Evolutionary conservation across 2,113 vertebrate genomes (phyloP).

Genomic region (Gnathonemus longibarbis): DNA sequence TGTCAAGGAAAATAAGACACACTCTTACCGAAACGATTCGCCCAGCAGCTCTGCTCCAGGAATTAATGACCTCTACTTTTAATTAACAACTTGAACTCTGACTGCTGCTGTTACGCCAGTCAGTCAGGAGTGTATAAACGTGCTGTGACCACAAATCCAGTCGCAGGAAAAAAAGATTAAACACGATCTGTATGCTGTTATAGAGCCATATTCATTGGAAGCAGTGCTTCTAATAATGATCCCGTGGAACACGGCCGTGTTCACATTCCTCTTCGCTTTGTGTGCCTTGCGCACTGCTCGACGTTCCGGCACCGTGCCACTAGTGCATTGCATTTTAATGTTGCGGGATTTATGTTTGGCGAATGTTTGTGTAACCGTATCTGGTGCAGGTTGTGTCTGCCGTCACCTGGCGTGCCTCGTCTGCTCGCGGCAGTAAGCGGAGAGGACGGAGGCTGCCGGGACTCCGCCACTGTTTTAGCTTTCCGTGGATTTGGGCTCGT

Average conservation of each 20-base stretch:
- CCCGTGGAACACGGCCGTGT: not conserved
- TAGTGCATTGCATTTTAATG: not conserved
- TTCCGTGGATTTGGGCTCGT: not conserved
- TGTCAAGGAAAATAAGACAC: not conserved
- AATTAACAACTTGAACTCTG: conserved; percentile 7
- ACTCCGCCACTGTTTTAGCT: not conserved
- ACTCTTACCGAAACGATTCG: not conserved
- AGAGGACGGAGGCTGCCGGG: not conserved
- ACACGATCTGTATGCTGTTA: not conserved
- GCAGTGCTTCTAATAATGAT: not conserved
- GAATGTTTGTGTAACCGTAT: not conserved
- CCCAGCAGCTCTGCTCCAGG: not conserved
- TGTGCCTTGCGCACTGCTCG: not conserved
- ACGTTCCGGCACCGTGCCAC: not conserved
- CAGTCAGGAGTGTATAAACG: not conserved
- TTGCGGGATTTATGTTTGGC: not conserved
- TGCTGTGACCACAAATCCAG: not conserved
- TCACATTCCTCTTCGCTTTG: not conserved
- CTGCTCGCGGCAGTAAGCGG: not conserved
- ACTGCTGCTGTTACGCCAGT: not conserved
- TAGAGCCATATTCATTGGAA: not conserved
- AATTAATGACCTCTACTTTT: conserved; percentile 7
- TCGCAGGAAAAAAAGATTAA: not conserved
- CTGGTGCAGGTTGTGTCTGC: not conserved
- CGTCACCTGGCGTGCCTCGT: not conserved